Percentiles rank a stretch among this genome's conserved stretches.
phyloP scores from a whole-genome alignment of 37 sponge, comb jelly and placozoan genomes.

The Crambe crambe region DNA sequence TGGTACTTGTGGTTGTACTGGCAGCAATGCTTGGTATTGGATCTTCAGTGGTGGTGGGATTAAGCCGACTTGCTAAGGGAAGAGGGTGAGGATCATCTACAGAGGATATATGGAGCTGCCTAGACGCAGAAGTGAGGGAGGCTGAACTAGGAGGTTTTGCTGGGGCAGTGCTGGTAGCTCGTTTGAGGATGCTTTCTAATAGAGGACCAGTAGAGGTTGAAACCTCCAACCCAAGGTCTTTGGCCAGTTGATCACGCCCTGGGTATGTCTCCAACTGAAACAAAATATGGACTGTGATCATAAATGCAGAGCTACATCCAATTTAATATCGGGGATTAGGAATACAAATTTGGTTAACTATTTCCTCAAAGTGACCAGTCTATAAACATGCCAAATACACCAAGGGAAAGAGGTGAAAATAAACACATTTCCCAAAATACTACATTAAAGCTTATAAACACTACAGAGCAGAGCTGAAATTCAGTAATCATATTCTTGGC shows the following conservation, averaged over 20 bases:
- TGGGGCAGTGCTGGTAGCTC: background rate
- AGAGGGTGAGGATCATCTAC: background rate
- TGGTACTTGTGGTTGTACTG: background rate
- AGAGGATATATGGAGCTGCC: background rate
- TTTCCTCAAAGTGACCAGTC: too few relatives aligned
- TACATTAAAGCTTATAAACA: background rate
- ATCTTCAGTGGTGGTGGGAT: background rate
- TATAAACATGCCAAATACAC: too few relatives aligned
- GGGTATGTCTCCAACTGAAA: constrained; percentile 33
- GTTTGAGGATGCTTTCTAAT: constrained; percentile 11
- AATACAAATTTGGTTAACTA: too few relatives aligned
- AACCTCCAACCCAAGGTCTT: constrained; percentile 15
- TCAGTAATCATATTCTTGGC: too few relatives aligned
- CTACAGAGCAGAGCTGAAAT: too few relatives aligned
- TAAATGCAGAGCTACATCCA: background rate
- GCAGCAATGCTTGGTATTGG: background rate
- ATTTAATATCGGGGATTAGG: background rate
- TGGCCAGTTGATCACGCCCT: constrained; percentile 33
- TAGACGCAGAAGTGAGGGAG: background rate
- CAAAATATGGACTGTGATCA: background rate
- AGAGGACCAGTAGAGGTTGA: constrained; percentile 21
- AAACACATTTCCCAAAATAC: background rate
- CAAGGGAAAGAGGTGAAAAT: background rate
- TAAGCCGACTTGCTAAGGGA: background rate
- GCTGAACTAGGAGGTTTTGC: background rate